A percentile compares a stretch with the other conserved stretches of the same genome.
phyloP scores from a whole-genome alignment of 2,113 vertebrate genomes.

The Nothobranchius kuhntae region DNA sequence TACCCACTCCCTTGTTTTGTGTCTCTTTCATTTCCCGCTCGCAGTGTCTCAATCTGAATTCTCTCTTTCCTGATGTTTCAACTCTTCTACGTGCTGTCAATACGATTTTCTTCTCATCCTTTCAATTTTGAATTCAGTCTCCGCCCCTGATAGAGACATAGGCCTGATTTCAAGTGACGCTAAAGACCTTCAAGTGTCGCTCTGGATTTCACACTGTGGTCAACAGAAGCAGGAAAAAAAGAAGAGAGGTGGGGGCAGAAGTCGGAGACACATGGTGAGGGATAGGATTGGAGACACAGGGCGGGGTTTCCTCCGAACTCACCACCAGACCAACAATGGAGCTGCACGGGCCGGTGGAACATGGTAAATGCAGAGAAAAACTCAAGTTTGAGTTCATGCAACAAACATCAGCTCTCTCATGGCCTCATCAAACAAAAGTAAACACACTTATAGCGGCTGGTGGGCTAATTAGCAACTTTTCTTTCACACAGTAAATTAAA shows the following conservation, averaged over 20 bases:
- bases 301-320: slow-evolving; percentile 19
- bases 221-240: slow-evolving; percentile 5
- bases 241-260: slow-evolving; percentile 23
- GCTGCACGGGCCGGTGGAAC: slow-evolving; percentile 1
- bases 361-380: slow-evolving; percentile 7
- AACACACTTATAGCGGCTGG: slow-evolving; percentile 41
- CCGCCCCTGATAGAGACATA: slow-evolving; percentile 60
- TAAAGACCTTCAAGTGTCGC: slow-evolving; percentile 72
- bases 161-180: slow-evolving; percentile 65
- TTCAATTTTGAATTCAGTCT: slow-evolving; percentile 10
- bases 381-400: neutral
- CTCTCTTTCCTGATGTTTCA: slow-evolving; percentile 34
- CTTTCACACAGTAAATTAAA: slow-evolving; percentile 2
- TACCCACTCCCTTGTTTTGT: slow-evolving; percentile 54
- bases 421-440: slow-evolving; percentile 39
- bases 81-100: too few relatives aligned
- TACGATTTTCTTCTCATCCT: slow-evolving; percentile 5
- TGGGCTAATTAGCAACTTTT: slow-evolving; percentile 46
- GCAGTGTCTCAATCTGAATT: neutral
- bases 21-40: slow-evolving; percentile 49
- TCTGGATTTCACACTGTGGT: slow-evolving; percentile 69
- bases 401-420: slow-evolving; percentile 36
- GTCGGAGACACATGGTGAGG: slow-evolving; percentile 24
- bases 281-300: slow-evolving; percentile 38
- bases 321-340: slow-evolving; percentile 33